A percentile compares a stretch with the other conserved stretches of the same genome.
These are phyloP conservation scores for Nasonovia ribisnigri DNA, from an alignment of 2,888 invertebrate genomes.

Conservation along the genomic window DNA sequence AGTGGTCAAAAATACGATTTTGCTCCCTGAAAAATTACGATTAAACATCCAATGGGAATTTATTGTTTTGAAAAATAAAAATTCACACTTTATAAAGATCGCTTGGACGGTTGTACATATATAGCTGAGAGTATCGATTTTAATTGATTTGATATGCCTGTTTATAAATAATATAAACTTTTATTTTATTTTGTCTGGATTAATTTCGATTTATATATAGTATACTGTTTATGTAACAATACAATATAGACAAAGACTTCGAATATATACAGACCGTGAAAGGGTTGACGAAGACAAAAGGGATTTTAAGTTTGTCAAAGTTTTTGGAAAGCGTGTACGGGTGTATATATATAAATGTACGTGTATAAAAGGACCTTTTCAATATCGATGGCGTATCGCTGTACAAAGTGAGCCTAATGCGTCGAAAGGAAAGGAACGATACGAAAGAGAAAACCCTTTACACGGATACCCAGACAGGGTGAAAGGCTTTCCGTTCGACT, in stretches of 20 bases:
- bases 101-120: background rate
- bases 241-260: slow-evolving; percentile 53
- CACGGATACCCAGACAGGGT: slow-evolving; percentile 59
- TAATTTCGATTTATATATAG: background rate
- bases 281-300: slow-evolving; percentile 62
- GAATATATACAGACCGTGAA: slow-evolving; percentile 49
- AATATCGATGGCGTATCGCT: slow-evolving; percentile 61
- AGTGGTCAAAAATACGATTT: background rate
- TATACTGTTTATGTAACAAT: slow-evolving; percentile 25
- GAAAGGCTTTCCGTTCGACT: slow-evolving; percentile 61
- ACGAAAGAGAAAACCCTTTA: slow-evolving; percentile 63
- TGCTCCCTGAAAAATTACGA: background rate
- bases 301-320: slow-evolving; percentile 61
- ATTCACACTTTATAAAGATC: background rate
- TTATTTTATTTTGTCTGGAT: background rate
- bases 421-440: slow-evolving; percentile 60
- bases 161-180: background rate
- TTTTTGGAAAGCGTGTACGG: slow-evolving; percentile 39
- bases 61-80: background rate
- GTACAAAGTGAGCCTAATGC: slow-evolving; percentile 64
- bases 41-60: background rate
- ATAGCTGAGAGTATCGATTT: background rate
- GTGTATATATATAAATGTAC: background rate
- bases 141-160: background rate
- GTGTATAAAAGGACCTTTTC: slow-evolving; percentile 60